Evolutionary conservation across 2,113 vertebrate genomes (phyloP).

Genomic region (Apistogramma diplotaenia): DNA sequence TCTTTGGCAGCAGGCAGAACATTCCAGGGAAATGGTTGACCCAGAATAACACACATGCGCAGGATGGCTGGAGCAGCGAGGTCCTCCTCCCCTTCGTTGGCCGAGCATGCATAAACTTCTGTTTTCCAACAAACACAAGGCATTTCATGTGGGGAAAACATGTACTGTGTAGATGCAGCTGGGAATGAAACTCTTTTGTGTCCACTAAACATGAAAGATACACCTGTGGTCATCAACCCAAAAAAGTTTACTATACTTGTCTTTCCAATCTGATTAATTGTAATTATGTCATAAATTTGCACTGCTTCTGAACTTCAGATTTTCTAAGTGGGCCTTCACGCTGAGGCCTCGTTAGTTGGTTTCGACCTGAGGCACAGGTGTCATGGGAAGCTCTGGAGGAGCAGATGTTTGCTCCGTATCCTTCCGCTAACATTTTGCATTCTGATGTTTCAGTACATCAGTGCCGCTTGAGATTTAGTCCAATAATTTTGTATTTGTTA

Average conservation of each 20-base stretch:
- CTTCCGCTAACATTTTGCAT: too few relatives aligned
- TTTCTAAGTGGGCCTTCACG: neutral
- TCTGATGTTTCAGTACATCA: too few relatives aligned
- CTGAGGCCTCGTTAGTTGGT: too few relatives aligned
- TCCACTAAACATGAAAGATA: neutral
- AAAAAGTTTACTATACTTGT: neutral
- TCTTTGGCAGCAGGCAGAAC: slow-evolving; percentile 69
- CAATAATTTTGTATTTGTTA: too few relatives aligned
- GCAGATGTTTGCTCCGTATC: too few relatives aligned
- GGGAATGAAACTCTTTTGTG: neutral
- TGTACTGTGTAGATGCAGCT: neutral
- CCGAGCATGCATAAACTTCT: neutral
- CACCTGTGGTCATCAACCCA: neutral
- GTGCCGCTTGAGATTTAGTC: too few relatives aligned
- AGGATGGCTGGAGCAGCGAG: slow-evolving; percentile 21
- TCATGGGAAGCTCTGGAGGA: too few relatives aligned
- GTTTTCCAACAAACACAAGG: slow-evolving; percentile 10
- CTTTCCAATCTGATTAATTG: neutral
- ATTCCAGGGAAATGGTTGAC: slow-evolving; percentile 77
- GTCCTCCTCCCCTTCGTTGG: slow-evolving; percentile 40
- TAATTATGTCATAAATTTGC: neutral
- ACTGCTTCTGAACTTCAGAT: neutral
- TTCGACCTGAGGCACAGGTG: neutral
- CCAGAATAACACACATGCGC: slow-evolving; percentile 67
- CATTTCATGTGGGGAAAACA: neutral